A percentile compares a stretch with the other conserved stretches of the same genome.
Evolutionary conservation across 2,797 vertebrate species (phyloP).

Genomic region (Acestrorhynchus altus): DNA sequence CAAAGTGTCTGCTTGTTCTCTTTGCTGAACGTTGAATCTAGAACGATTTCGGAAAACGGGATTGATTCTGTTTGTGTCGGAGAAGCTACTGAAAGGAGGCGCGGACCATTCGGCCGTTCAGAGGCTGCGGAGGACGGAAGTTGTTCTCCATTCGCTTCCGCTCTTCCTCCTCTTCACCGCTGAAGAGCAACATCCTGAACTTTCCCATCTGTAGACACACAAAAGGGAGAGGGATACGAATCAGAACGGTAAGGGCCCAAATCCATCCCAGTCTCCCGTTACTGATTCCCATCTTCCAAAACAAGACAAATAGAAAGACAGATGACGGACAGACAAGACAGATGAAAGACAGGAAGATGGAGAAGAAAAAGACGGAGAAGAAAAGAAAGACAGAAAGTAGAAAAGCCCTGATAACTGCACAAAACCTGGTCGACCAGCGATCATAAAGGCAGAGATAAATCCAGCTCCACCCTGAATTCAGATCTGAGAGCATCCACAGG

Average conservation of each 20-base stretch:
- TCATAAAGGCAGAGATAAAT: too few species aligned
- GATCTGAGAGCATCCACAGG: too few species aligned
- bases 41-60: conserved; percentile 3
- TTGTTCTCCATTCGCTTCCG: conserved; percentile 93
- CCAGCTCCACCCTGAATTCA: too few species aligned
- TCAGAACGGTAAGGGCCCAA: not conserved
- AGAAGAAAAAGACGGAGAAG: too few species aligned
- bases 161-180: conserved; percentile 83
- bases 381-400: too few species aligned
- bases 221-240: not conserved
- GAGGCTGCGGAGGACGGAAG: conserved; percentile 91
- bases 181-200: conserved; percentile 89
- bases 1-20: not conserved
- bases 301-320: not conserved
- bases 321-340: too few species aligned
- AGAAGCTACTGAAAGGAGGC: conserved; percentile 84
- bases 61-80: not conserved
- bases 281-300: too few species aligned
- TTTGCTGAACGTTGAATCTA: not conserved
- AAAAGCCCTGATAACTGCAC: too few species aligned
- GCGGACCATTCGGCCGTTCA: conserved; percentile 88
- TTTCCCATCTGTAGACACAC: conserved; percentile 84
- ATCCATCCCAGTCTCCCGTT: too few species aligned
- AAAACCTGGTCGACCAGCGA: too few species aligned
- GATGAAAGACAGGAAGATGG: too few species aligned